Percentiles rank a stretch among this genome's conserved stretches.
phyloP scores from a whole-genome alignment of 1,140 invertebrate genomes.

The Ridgeia piscesae region DNA sequence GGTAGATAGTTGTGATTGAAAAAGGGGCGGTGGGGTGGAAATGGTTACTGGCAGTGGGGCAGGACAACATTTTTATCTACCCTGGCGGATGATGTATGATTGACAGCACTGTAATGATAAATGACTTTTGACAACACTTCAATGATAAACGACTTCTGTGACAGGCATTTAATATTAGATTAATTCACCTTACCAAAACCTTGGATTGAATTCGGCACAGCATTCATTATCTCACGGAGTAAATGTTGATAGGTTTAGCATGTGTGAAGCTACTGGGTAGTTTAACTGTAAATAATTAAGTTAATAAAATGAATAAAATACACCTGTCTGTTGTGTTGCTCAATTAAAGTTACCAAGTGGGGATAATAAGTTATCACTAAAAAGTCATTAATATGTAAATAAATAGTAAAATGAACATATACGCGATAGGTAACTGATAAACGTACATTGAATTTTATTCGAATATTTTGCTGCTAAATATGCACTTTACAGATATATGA shows the following conservation, averaged over 20 bases:
- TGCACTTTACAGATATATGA: background rate
- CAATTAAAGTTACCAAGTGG: background rate
- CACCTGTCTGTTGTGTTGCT: background rate
- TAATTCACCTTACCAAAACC: background rate
- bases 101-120: background rate
- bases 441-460: background rate
- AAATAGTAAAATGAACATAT: too few species aligned
- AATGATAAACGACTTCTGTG: background rate
- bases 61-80: background rate
- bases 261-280: background rate
- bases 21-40: background rate
- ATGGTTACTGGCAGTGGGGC: background rate
- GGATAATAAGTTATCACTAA: background rate
- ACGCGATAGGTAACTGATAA: too few species aligned
- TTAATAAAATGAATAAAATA: background rate
- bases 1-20: background rate
- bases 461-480: background rate
- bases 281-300: background rate
- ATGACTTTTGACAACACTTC: background rate
- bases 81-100: background rate
- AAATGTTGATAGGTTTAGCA: background rate
- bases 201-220: background rate
- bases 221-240: background rate
- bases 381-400: too few species aligned
- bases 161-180: background rate